phyloP scores from a whole-genome alignment of 2,113 vertebrate genomes.

The Macquaria ambigua region DNA sequence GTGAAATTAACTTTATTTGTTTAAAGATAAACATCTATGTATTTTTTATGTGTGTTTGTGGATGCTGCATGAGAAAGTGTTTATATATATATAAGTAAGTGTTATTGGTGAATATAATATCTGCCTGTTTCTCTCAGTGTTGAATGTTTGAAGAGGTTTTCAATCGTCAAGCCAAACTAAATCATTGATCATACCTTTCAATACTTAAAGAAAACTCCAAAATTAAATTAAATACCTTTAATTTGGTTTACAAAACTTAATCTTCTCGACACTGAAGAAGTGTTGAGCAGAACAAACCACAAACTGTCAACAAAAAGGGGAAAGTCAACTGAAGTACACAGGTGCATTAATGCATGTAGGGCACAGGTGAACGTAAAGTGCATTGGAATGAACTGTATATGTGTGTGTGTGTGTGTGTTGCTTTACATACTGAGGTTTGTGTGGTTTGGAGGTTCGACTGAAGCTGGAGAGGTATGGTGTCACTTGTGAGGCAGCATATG shows the following conservation, averaged over 20 bases:
- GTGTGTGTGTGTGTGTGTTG: conserved; percentile 3
- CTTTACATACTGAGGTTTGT: conserved; percentile 34
- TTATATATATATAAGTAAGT: neutral
- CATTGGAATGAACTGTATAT: neutral
- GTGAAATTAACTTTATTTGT: too few relatives aligned
- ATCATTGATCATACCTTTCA: neutral
- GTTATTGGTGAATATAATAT: neutral
- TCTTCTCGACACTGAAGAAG: too few relatives aligned
- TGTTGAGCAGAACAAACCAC: conserved; percentile 22
- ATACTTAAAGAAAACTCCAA: too few relatives aligned
- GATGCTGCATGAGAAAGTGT: too few relatives aligned
- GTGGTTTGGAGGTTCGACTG: conserved; percentile 16
- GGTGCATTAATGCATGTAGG: conserved; percentile 9
- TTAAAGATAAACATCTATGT: too few relatives aligned
- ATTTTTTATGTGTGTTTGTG: too few relatives aligned
- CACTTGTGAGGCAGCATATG: neutral
- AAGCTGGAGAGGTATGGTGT: neutral
- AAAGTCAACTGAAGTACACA: neutral
- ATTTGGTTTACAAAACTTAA: neutral
- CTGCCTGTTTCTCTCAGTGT: neutral
- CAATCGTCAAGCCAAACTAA: neutral
- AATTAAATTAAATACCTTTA: neutral
- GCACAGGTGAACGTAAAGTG: conserved; percentile 10
- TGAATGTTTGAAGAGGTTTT: neutral
- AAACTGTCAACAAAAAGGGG: conserved; percentile 18